These are phyloP conservation scores for Falco peregrinus DNA, from an alignment of 2,797 vertebrate genomes.

Conservation along the genomic window DNA sequence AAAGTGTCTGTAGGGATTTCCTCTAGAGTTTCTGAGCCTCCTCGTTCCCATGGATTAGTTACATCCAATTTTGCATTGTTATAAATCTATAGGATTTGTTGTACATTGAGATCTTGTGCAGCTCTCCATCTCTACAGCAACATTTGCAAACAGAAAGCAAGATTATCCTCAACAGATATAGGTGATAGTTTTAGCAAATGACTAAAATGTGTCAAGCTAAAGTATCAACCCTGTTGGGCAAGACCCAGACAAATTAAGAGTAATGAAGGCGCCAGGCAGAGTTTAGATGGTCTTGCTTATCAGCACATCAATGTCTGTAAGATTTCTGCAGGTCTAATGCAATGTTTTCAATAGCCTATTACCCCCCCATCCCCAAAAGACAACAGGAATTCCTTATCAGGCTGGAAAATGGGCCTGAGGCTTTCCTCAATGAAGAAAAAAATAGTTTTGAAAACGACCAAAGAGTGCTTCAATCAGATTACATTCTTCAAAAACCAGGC, in stretches of 20 bases:
- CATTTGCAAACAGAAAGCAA: background rate
- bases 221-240: too few relatives aligned
- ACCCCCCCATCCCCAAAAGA: background rate
- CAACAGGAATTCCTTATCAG: background rate
- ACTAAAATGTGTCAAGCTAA: too few relatives aligned
- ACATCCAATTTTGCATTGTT: background rate
- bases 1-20: background rate
- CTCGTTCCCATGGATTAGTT: background rate
- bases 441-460: background rate
- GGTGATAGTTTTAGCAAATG: background rate
- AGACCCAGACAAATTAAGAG: background rate
- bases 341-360: background rate
- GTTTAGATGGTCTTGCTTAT: background rate
- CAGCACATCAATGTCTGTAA: background rate
- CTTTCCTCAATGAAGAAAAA: background rate
- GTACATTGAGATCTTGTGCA: background rate
- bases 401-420: background rate
- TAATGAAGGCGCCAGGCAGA: background rate
- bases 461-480: background rate
- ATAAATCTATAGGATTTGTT: background rate
- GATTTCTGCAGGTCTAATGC: background rate
- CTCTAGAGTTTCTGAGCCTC: background rate
- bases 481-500: background rate
- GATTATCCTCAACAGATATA: background rate
- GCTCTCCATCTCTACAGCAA: accelerated